These are phyloP conservation scores for Leuciscus idus DNA, from an alignment of 2,113 vertebrate species.

Conservation along the genomic window DNA sequence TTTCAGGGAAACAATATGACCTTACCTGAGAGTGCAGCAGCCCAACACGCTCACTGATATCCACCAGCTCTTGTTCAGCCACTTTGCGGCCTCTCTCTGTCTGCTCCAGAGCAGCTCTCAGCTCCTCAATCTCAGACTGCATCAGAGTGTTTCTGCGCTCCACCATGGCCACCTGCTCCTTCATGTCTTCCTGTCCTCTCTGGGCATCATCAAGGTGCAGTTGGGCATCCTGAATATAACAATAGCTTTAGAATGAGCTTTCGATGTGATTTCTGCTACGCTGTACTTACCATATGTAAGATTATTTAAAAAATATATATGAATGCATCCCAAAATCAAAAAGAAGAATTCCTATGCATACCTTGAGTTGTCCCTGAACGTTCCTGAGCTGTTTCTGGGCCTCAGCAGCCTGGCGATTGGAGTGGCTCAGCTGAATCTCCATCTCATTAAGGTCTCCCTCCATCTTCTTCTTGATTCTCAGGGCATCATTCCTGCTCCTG, in stretches of 20 bases:
- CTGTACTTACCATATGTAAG: too few relatives aligned
- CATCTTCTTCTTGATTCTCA: slow-evolving; percentile 43
- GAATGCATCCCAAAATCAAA: neutral
- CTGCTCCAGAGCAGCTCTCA: slow-evolving; percentile 77
- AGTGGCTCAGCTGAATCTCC: slow-evolving; percentile 67
- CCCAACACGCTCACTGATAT: slow-evolving; percentile 55
- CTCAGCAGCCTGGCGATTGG: slow-evolving; percentile 69
- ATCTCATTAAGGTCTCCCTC: slow-evolving; percentile 67
- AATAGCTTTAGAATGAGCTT: neutral
- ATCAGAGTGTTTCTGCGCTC: slow-evolving; percentile 77
- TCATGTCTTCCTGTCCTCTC: slow-evolving; percentile 80
- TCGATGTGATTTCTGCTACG: too few relatives aligned
- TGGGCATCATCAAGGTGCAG: slow-evolving; percentile 84
- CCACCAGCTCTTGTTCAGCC: slow-evolving; percentile 63
- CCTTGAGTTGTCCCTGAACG: slow-evolving; percentile 69
- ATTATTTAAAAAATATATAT: too few relatives aligned
- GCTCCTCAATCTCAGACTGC: slow-evolving; percentile 78
- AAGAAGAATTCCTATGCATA: slow-evolving; percentile 22
- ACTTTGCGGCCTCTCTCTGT: slow-evolving; percentile 78
- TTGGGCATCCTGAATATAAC: slow-evolving; percentile 79
- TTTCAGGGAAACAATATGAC: neutral
- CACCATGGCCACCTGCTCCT: slow-evolving; percentile 78
- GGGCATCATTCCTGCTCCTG: too few relatives aligned
- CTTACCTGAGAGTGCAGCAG: slow-evolving; percentile 54
- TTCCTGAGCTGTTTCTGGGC: slow-evolving; percentile 74